Conservation (phyloP, 1,140 invertebrate species). For the Thereuonema tuberculata region DNA sequence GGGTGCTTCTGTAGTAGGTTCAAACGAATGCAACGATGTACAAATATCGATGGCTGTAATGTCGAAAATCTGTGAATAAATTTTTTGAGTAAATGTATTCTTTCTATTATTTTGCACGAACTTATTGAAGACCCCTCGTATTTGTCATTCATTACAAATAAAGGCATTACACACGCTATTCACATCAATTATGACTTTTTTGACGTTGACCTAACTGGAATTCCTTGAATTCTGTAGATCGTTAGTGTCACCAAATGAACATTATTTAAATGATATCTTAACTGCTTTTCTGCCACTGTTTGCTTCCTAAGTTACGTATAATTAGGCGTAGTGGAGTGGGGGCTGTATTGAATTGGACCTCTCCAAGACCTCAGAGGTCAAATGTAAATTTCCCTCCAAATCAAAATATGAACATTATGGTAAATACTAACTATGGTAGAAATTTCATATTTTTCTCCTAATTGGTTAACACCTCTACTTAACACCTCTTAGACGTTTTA, state of each 20-base stretch:
- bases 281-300: neutral
- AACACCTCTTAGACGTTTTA: too few species aligned
- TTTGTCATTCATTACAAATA: neutral
- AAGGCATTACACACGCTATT: neutral
- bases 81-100: too few species aligned
- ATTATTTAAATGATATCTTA: neutral
- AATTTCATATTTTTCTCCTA: too few species aligned
- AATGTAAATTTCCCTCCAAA: neutral
- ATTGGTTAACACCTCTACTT: too few species aligned
- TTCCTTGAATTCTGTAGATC: neutral
- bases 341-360: too few species aligned
- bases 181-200: neutral
- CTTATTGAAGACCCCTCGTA: too few species aligned
- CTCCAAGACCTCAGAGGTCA: neutral
- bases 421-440: too few species aligned
- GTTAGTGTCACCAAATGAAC: neutral
- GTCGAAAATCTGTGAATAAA: neutral
- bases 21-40: too few species aligned
- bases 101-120: too few species aligned
- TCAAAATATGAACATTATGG: neutral
- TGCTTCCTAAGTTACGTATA: neutral
- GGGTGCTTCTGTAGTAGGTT: too few species aligned
- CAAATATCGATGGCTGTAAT: neutral
- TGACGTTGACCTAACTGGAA: neutral
- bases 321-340: neutral